Evolutionary conservation across 2,888 invertebrate species (phyloP).

Genomic region (Mycalesis mineus): DNA sequence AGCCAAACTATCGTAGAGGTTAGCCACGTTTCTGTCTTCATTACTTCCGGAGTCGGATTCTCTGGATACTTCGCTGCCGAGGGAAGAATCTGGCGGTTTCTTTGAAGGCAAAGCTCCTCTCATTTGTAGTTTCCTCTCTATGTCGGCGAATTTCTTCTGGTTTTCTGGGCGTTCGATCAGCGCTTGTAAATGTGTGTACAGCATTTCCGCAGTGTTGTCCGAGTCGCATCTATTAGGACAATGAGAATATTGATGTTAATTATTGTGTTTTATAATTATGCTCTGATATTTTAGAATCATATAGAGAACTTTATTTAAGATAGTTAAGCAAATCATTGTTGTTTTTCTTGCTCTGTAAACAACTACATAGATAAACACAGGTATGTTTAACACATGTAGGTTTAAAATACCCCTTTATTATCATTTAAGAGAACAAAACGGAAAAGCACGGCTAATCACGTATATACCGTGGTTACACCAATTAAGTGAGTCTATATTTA

Average conservation of each 20-base stretch:
- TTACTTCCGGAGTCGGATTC: slow-evolving; percentile 84
- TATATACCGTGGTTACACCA: too few species aligned
- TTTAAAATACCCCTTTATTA: too few species aligned
- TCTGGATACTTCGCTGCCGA: slow-evolving; percentile 85
- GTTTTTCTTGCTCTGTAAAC: too few species aligned
- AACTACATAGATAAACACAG: too few species aligned
- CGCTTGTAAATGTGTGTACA: slow-evolving; percentile 90
- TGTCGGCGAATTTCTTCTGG: slow-evolving; percentile 89
- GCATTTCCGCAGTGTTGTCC: slow-evolving; percentile 92
- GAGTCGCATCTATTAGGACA: slow-evolving; percentile 85
- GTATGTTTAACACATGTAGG: too few species aligned
- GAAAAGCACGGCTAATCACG: too few species aligned
- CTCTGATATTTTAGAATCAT: too few species aligned
- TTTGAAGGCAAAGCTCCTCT: slow-evolving; percentile 80
- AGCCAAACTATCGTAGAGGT: slow-evolving; percentile 92
- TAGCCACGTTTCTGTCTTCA: slow-evolving; percentile 83
- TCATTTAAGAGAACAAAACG: too few species aligned
- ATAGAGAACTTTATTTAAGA: too few species aligned
- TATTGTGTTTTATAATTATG: too few species aligned
- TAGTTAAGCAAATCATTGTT: too few species aligned
- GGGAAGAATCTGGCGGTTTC: slow-evolving; percentile 84
- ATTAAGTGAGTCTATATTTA: too few species aligned
- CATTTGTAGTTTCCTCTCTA: slow-evolving; percentile 80
- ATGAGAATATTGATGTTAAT: slow-evolving; percentile 9
- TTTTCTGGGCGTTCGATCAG: slow-evolving; percentile 90